Base-by-base conservation (phyloP, 2,113 vertebrate genomes). In the Notothenia coriiceps region DNA sequence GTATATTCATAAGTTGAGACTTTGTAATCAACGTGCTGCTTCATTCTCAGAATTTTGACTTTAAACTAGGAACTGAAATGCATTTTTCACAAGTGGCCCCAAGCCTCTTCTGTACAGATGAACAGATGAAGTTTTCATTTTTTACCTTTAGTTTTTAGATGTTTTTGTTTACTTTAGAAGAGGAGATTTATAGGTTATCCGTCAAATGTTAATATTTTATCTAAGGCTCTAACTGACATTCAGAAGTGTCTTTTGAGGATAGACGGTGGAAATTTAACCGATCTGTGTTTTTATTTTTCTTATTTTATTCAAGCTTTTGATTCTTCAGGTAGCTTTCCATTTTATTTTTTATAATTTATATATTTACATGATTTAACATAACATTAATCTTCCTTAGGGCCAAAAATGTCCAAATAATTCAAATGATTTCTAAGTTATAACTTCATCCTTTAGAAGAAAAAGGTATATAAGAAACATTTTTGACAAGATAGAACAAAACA, bases 81-180 rank as follows among this genome's bases (percentile, higher is more conserved):
- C 6, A 40, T 40, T 40, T 40, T 40, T 40, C 35, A 40, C 35
- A 40, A 40, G 35, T 40, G 35, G 35, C 35, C 35, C 35, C 35
- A 8, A 40, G 35, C 35, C 35, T 40, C 35, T 40, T 40, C 35
- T 40, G 35, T 13, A 20, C 11, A 44, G 6, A 17, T 43, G 49
- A 14, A 10, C 17, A 25, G 15, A 55, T 10, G 2, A 62, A 5
- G 25, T 51, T 40, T 22, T 10, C 15, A 56, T 52, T 61, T 50
- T 35, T 73, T 50, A 75, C 66, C 71, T 88, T 85, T 71, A 52
- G 15, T 46, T 75, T 67, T 63, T n/a, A 74, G 60, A 70, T 79
- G 75, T 73, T 20, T 74, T 6, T 5, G 14, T 54, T 65, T 15
- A 46, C 22, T 64, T 70, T 22, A 68, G 20, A 75, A 44, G 10